Base-by-base conservation (phyloP, 2,113 vertebrate genomes). In the Balaenoptera acutorostrata region DNA sequence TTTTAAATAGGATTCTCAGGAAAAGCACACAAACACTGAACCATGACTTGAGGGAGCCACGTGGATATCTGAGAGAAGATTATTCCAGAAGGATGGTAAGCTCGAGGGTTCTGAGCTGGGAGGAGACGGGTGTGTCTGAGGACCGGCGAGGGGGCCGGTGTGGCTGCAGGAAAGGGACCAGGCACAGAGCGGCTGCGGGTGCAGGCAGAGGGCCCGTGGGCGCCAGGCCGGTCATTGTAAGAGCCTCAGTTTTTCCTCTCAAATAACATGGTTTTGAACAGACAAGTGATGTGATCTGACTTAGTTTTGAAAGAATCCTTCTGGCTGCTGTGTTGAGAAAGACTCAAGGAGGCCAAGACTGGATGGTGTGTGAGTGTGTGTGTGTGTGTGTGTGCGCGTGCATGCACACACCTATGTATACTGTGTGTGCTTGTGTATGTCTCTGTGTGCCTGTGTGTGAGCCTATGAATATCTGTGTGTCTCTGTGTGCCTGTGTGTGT, bases 141-240 rank as follows among this genome's bases (percentile, higher is more conserved):
- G 27, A 5, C 14, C 6, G 7, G 74, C 27, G 1, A 33, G 66
- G 74, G 61, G 80, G 15, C 52, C 1, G 0, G 12, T 5, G 33
- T 33, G 52, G 59, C 27, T 3, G 2, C 2, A 21, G 23, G 25
- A 9, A 4, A 6, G 41, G 29, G 55, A 10, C 0, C 25, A 8
- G 27, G 17, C 13, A 8, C 17, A 46, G 27, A 6, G 87, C 0
- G 3, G 9, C 25, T 4, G 23, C 3, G 1, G 27, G 8, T 20
- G 29, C 59, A 0, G 1, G 23, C 39, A 9, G 85, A 49, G 12
- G 7, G 91, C 5, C 3, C 2, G 64, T 0, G 3, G 21, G 83
- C 6, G 20, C 1, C 66, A 8, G 15, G 74, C 21, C 1, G 36
- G 36, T 17, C 27, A 2, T 1, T 4, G 17, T 0, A 17, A 15